A percentile compares a stretch with the other conserved stretches of the same genome.
Conservation (phyloP, 2,797 vertebrate species). For the Melanotaenia pygmaea region DNA sequence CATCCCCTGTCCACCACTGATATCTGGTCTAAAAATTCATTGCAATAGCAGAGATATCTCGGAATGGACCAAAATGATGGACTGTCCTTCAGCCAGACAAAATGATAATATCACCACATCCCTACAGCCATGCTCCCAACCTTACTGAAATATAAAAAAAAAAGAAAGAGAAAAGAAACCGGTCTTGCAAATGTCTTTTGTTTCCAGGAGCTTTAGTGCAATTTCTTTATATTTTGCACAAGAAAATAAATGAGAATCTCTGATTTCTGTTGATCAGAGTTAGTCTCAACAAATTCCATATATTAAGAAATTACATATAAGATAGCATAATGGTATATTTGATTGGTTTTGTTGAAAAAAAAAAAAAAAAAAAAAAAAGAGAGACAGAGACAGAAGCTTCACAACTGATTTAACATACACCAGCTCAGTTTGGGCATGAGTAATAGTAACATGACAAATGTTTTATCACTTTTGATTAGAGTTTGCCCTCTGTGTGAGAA, state of each 20-base stretch:
- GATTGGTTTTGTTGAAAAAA: neutral
- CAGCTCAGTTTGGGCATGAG: neutral
- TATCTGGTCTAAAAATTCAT: slow-evolving; percentile 2
- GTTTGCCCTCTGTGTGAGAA: slow-evolving; percentile 6
- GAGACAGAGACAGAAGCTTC: neutral
- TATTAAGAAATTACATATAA: neutral
- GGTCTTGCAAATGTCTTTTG: neutral
- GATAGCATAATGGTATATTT: neutral
- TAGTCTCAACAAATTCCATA: too few species aligned
- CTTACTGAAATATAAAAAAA: neutral
- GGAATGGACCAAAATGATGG: neutral
- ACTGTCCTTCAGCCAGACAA: neutral
- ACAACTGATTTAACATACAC: neutral
- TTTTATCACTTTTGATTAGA: neutral
- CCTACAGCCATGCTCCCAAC: neutral
- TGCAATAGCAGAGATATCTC: neutral
- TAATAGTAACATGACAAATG: neutral
- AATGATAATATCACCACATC: neutral
- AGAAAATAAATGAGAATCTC: too few species aligned
- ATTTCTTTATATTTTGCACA: neutral
- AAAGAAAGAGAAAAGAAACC: neutral
- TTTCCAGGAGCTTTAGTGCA: neutral
- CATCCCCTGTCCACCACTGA: neutral
- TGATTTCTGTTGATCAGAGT: neutral
- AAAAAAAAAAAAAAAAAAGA: neutral